Evolutionary conservation across 2,113 vertebrate genomes (phyloP).

Genomic region (Hystrix brachyura): DNA sequence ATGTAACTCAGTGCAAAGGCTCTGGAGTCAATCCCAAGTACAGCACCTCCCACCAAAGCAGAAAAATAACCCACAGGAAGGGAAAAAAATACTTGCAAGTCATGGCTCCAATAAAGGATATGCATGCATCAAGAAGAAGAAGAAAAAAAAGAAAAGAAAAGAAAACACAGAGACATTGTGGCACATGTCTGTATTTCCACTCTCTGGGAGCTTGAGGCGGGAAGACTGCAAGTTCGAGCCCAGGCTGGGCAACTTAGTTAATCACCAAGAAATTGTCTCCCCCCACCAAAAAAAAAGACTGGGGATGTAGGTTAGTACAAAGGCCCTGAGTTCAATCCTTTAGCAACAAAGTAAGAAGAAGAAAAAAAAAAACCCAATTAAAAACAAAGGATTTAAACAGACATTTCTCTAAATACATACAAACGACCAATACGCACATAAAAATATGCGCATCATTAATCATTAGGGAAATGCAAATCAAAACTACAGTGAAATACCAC

Average conservation of each 20-base stretch:
- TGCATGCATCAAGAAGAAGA: not conserved
- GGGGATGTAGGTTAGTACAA: not conserved
- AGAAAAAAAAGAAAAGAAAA: not conserved
- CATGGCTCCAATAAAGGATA: not conserved
- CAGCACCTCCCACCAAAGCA: not conserved
- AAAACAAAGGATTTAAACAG: not conserved
- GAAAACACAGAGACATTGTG: not conserved
- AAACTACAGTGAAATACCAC: not conserved
- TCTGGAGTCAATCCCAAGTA: not conserved
- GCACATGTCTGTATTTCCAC: not conserved
- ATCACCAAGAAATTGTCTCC: not conserved
- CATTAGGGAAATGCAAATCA: slow-evolving; percentile 41
- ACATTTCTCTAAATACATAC: slow-evolving; percentile 15
- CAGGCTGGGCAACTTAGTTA: not conserved
- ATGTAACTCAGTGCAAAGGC: not conserved
- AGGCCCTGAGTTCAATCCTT: not conserved
- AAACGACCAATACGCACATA: not conserved
- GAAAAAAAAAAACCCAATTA: not conserved
- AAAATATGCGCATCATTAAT: slow-evolving; percentile 14
- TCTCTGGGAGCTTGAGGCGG: not conserved
- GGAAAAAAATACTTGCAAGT: not conserved
- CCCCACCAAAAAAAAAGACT: not conserved
- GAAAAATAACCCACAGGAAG: slow-evolving; percentile 21
- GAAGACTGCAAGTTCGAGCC: not conserved
- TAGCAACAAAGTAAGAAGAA: not conserved